A percentile compares a stretch with the other conserved stretches of the same genome.
Conservation (phyloP, 2,888 invertebrate species). For the Drosophila buzzatii region DNA sequence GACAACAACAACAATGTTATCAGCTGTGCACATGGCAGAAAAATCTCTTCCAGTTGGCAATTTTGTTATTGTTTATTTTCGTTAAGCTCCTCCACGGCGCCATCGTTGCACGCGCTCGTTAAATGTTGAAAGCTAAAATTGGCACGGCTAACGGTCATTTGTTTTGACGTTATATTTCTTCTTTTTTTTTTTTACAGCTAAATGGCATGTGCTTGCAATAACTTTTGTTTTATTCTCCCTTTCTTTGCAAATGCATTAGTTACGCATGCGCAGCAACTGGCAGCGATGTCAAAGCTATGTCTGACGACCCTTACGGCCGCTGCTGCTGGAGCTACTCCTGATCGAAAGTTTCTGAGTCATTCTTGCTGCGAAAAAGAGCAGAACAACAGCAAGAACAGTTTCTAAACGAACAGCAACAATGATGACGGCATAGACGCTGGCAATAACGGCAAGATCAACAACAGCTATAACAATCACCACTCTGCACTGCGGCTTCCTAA, state of each 20-base stretch:
- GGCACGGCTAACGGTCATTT: constrained; percentile 60
- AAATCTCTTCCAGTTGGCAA: constrained; percentile 29
- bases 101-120: constrained; percentile 66
- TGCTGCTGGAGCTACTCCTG: constrained; percentile 15
- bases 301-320: constrained; percentile 6
- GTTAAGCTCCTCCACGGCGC: constrained; percentile 65
- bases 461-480: constrained; percentile 28
- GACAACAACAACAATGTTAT: constrained; percentile 42
- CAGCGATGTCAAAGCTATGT: constrained; percentile 6
- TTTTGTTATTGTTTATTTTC: constrained; percentile 59
- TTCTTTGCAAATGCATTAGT: constrained; percentile 40
- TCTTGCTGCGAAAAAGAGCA: constrained; percentile 11
- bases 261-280: constrained; percentile 45
- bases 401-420: constrained; percentile 32
- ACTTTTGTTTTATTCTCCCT: constrained; percentile 1
- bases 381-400: constrained; percentile 35
- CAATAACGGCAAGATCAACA: constrained; percentile 26
- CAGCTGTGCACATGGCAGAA: constrained; percentile 45
- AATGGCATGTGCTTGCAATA: constrained; percentile 31
- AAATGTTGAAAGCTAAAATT: constrained; percentile 62
- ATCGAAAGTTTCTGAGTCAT: constrained; percentile 42
- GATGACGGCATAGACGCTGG: constrained; percentile 52
- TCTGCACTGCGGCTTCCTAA: constrained; percentile 48
- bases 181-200: neutral
- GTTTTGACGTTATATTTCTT: constrained; percentile 27